Conservation (phyloP, 1,140 invertebrate species). For the Panulirus ornatus region DNA sequence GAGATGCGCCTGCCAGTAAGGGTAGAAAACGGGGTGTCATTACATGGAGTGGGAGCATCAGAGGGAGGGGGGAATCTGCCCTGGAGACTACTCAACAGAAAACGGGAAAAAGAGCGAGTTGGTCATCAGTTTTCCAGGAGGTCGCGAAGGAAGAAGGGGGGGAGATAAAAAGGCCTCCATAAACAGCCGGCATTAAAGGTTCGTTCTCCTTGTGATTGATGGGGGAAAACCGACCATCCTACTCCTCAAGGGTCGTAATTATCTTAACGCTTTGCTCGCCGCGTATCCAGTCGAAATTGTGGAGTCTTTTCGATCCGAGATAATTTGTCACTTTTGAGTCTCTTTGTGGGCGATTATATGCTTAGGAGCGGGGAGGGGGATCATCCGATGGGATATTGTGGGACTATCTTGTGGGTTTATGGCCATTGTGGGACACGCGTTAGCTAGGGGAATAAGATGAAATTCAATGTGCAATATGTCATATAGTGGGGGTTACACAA, state of each 20-base stretch:
- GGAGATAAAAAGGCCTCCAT: neutral
- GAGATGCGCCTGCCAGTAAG: constrained; percentile 29
- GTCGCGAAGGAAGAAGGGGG: neutral
- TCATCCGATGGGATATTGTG: too few relatives aligned
- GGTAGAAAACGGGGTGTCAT: constrained; percentile 26
- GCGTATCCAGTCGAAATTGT: constrained; percentile 28
- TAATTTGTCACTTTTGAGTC: constrained; percentile 37
- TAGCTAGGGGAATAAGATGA: neutral
- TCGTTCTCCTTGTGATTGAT: neutral
- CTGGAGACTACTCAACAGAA: constrained; percentile 37
- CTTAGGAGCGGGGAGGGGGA: neutral
- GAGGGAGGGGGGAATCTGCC: constrained; percentile 13
- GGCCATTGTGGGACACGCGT: neutral
- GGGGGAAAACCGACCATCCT: neutral
- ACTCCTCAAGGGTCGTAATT: neutral
- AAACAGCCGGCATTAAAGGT: neutral
- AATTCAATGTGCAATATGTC: constrained; percentile 31
- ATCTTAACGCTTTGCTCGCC: neutral
- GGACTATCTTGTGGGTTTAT: neutral
- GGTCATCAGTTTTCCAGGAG: constrained; percentile 42
- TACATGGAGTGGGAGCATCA: constrained; percentile 29
- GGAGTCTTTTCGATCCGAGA: constrained; percentile 37
- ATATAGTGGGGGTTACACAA: too few relatives aligned
- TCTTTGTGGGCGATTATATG: constrained; percentile 27
- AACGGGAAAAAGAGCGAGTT: constrained; percentile 34